Evolutionary conservation across 2,797 vertebrate species (phyloP), one percentile per base, ranked within the genome.

Genomic region (Smutsia temminckii): DNA sequence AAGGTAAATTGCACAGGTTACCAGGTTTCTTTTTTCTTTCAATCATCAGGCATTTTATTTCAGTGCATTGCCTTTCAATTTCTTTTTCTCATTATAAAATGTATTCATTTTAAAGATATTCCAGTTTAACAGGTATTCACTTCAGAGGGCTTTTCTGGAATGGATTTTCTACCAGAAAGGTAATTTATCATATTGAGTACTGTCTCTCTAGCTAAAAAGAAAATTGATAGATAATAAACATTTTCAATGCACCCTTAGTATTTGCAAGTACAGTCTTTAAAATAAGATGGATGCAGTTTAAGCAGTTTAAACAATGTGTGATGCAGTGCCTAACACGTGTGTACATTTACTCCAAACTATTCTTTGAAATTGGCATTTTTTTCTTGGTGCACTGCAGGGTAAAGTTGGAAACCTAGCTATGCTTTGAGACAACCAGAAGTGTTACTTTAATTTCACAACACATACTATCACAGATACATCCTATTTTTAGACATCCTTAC

Each of bases 141-240:
- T 95, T 97, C 84, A 94, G 66, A 95, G 53, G 64, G 23, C 29
- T 95, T 96, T 92, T 88, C 91, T 95, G 86, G n/a, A 97, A 97
- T 97, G n/a, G 53, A 77, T 97, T 97, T 96, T 95, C 94, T 94
- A 94, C 81, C 34, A 88, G 57, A 77, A 95, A 93, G 63, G 85
- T 93, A 92, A 98, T 97, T 96, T 87, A 94, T 98, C 85, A 95
- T 85, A 94, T 68, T 89, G 92, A 97, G 72, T 69, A 94, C 86
- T 93, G 71, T 93, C 95, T 97, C 84, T 96, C 86, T 89, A 97
- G 69, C 64, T 96, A 90, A 95, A 97, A 94, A 80, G 63, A 71
- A 96, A 97, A 97, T 77, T 95, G 86, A 55, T 93, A 88, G 89
- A 95, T 96, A 97, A 97, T 95, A 97, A 96, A 97, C 91, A 96